Percentiles rank a stretch among this genome's conserved stretches.
These are phyloP conservation scores for Lagopus leucura DNA, from an alignment of 2,113 vertebrate genomes.

Conservation along the genomic window DNA sequence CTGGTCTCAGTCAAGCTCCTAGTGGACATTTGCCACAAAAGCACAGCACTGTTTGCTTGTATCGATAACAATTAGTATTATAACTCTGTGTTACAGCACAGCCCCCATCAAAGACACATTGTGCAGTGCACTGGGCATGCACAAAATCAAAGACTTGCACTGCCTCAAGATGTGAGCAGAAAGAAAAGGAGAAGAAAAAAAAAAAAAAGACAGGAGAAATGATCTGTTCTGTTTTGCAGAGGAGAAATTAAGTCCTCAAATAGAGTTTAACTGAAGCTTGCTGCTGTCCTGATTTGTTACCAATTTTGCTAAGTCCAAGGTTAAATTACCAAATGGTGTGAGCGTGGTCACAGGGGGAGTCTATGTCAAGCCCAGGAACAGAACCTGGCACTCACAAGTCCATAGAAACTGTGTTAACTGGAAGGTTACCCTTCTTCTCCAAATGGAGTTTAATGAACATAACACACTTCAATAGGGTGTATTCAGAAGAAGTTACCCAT, in stretches of 20 bases:
- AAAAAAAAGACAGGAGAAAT: background rate
- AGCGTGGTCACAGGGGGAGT: background rate
- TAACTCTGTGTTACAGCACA: conserved; percentile 38
- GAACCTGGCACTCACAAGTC: background rate
- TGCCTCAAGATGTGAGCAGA: background rate
- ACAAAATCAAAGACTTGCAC: background rate
- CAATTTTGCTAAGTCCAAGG: conserved; percentile 2
- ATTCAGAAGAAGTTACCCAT: conserved; percentile 63
- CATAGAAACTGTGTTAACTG: conserved; percentile 58
- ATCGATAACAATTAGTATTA: conserved; percentile 53
- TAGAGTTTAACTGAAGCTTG: background rate
- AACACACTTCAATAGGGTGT: conserved; percentile 69
- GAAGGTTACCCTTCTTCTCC: conserved; percentile 63
- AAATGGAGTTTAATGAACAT: conserved; percentile 65
- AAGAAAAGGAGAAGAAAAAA: background rate
- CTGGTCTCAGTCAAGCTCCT: conserved; percentile 67
- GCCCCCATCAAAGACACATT: background rate
- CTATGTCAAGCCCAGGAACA: conserved; percentile 13
- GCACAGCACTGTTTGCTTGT: conserved; percentile 44
- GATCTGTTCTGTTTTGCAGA: background rate
- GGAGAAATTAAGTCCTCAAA: background rate
- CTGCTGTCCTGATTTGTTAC: background rate
- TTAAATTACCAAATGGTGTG: background rate
- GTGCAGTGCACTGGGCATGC: fast-evolving
- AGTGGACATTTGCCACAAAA: conserved; percentile 65